Conservation (phyloP, 1,140 invertebrate species). For the Neodiprion virginianus region DNA sequence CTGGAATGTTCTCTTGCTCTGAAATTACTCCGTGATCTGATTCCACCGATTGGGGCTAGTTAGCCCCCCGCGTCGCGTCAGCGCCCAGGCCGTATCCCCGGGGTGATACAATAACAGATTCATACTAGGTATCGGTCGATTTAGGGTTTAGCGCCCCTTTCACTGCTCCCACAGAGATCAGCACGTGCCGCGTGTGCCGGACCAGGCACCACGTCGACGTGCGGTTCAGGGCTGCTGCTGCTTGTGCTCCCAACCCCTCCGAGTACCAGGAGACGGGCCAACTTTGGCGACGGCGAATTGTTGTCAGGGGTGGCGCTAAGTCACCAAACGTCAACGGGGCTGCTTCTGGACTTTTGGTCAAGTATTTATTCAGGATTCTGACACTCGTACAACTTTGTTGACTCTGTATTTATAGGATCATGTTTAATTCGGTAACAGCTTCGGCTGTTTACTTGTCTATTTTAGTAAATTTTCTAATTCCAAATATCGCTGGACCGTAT, state of each 20-base stretch:
- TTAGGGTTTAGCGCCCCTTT: constrained; percentile 6
- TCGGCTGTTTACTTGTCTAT: background rate
- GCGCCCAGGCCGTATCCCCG: background rate
- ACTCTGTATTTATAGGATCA: background rate
- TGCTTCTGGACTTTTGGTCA: background rate
- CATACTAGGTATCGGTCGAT: constrained; percentile 3
- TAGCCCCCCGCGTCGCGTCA: background rate
- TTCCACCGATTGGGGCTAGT: background rate
- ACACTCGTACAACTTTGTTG: background rate
- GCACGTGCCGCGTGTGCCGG: constrained; percentile 2
- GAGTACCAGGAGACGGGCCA: background rate
- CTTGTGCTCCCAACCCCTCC: background rate
- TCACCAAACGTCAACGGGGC: background rate
- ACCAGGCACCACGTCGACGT: background rate
- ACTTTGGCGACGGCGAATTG: background rate
- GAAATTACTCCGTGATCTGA: background rate
- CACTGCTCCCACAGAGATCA: constrained; percentile 6
- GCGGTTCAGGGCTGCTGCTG: background rate
- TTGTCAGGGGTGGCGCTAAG: constrained; percentile 2
- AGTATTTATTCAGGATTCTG: background rate
- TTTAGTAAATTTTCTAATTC: background rate
- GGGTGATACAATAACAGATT: constrained; percentile 3
- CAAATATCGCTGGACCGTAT: no score
- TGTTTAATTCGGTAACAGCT: background rate
- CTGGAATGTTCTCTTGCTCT: background rate